A percentile compares a stretch with the other conserved stretches of the same genome.
phyloP scores from a whole-genome alignment of 2,797 vertebrate genomes.

The Bufotes viridis region DNA sequence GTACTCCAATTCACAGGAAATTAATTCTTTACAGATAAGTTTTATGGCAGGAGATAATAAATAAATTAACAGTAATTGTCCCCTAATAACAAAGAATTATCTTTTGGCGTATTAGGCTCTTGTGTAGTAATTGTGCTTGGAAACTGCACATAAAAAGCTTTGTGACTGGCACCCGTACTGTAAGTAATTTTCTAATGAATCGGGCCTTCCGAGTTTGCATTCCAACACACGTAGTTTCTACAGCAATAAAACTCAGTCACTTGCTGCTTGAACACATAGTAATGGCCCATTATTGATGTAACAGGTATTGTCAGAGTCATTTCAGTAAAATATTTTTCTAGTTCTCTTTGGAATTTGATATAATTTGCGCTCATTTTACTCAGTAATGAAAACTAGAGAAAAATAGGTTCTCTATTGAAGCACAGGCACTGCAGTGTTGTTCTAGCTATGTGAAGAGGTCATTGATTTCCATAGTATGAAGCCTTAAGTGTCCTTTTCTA shows the following conservation, averaged over 20 bases:
- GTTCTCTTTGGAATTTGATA: conserved; percentile 26
- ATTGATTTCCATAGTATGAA: conserved; percentile 29
- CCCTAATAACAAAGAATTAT: conserved; percentile 58
- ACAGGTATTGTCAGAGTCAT: conserved; percentile 32
- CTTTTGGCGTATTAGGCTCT: conserved; percentile 40
- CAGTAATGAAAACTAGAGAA: conserved; percentile 49
- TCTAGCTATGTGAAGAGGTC: conserved; percentile 22
- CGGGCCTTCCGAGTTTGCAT: conserved; percentile 43
- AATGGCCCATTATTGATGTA: conserved; percentile 53
- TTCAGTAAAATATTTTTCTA: conserved; percentile 57
- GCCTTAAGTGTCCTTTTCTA: not conserved
- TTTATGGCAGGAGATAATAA: conserved; percentile 43
- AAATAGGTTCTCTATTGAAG: conserved; percentile 11
- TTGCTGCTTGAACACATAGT: conserved; percentile 36
- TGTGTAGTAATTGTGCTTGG: conserved; percentile 21
- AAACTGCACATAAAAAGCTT: conserved; percentile 44
- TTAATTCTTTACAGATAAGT: conserved; percentile 53
- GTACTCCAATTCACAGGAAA: conserved; percentile 43
- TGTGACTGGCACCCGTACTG: conserved; percentile 33
- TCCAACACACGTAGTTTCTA: conserved; percentile 42
- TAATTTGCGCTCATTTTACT: conserved; percentile 38
- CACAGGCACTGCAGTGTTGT: not conserved
- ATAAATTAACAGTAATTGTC: conserved; percentile 57
- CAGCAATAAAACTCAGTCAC: conserved; percentile 48
- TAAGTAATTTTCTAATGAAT: conserved; percentile 58